A percentile compares a stretch with the other conserved stretches of the same genome.
phyloP scores from a whole-genome alignment of 2,113 vertebrate genomes.

The Trogon melanurus region DNA sequence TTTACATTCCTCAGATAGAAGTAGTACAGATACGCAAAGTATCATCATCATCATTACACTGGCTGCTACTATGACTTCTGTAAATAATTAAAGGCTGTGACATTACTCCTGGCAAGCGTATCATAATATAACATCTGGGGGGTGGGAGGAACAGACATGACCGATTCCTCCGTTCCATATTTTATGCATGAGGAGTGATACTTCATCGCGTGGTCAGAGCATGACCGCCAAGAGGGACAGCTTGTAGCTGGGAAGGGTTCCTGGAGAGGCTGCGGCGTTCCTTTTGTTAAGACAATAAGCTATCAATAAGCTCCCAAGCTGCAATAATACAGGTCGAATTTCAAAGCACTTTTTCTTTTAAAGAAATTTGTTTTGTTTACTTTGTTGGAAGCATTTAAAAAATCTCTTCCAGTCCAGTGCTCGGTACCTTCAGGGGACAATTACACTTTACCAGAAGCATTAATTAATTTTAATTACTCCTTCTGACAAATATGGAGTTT shows the following conservation, averaged over 20 bases:
- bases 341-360: neutral
- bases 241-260: neutral
- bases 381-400: neutral
- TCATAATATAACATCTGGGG: neutral
- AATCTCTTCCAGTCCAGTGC: neutral
- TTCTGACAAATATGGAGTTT: slow-evolving; percentile 11
- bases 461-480: slow-evolving; percentile 46
- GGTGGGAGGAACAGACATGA: neutral
- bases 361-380: slow-evolving; percentile 27
- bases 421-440: slow-evolving; percentile 11
- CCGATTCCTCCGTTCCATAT: neutral
- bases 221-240: neutral
- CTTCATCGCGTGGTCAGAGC: neutral
- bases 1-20: slow-evolving; percentile 42
- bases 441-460: slow-evolving; percentile 24
- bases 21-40: neutral
- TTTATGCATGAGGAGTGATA: slow-evolving; percentile 17
- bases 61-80: neutral
- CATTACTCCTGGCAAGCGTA: neutral
- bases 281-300: neutral
- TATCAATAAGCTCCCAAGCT: neutral
- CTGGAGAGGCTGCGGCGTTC: neutral
- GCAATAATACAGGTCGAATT: neutral
- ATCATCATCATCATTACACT: neutral
- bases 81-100: slow-evolving; percentile 39